Evolutionary conservation across 2,888 invertebrate species (phyloP), one percentile per base, ranked within the genome.

Genomic region (Caenorhabditis virilis): DNA sequence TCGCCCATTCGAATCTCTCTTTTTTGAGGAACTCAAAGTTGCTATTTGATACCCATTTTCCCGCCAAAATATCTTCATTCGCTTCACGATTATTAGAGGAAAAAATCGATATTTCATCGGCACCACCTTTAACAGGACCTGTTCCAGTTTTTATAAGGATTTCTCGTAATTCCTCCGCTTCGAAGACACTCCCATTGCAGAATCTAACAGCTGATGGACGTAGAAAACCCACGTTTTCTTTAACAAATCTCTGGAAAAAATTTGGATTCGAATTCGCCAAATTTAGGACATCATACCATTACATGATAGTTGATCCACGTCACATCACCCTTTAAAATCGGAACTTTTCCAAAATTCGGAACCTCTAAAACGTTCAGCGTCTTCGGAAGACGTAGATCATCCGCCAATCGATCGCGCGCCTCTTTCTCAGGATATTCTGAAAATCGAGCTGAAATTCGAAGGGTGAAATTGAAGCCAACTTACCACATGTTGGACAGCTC

Each of bases 1-100:
- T 78, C 23, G 69, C 69, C 30, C 91, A 91, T 0, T 91, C 91
- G 84, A 95, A 95, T 45, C 94, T 87, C 30, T 69, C 67, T n/a
- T 90, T 89, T 27, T 50, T 63, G 2, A 45, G 6, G 16, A 20
- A 35, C n/a, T 57, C 57, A 27, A 57, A 63, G 7, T 22, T 33
- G 0, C 23, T 30, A 5, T 18, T 9, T 0, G 64, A 38, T 46
- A 63, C 53, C 20, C 20, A 35, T 15, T 22, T 20, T 25, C 18
- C 30, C 25, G 0, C 13, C 35, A 13, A 22, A 20, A 54, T 16
- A 7, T 46, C 25, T 18, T 60, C 60, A 11, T 54, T 48, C 4
- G 52, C 52, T n/a, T 49, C 27, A 16, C 15, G 26, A 45, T n/a
- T 9, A 22, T n/a, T 45, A 27, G n/a, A 7, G n/a, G 26, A 27